Conservation (phyloP, 2,888 invertebrate genomes). For the Leptopilina myrica region DNA sequence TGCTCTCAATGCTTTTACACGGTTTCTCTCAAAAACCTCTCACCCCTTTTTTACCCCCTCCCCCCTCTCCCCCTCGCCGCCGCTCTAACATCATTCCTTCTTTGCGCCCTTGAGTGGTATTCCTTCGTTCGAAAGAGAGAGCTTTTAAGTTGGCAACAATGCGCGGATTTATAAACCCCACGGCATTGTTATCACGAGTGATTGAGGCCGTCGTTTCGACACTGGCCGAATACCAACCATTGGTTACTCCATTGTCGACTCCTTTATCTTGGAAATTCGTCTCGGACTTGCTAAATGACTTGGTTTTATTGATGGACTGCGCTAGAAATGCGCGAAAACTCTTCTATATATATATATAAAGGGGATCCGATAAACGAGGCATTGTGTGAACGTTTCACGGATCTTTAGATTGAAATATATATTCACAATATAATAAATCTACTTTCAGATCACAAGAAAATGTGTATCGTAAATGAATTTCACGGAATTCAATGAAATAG, state of each 20-base stretch:
- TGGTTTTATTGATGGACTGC: conserved; percentile 74
- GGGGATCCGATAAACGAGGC: conserved; percentile 54
- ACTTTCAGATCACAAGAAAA: not conserved
- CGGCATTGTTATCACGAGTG: conserved; percentile 75
- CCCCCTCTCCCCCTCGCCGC: not conserved
- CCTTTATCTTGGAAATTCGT: conserved; percentile 76
- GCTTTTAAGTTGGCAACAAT: conserved; percentile 76
- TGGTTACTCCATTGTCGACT: conserved; percentile 72
- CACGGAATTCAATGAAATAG: too few species aligned
- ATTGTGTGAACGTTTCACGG: conserved; percentile 51
- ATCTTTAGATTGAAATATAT: not conserved
- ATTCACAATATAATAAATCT: not conserved
- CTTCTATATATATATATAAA: not conserved
- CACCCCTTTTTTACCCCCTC: too few species aligned
- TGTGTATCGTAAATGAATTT: too few species aligned
- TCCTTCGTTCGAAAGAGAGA: conserved; percentile 48
- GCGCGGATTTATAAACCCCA: conserved; percentile 75
- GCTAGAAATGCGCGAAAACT: conserved; percentile 54
- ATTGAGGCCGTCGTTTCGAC: conserved; percentile 74
- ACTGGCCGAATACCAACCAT: conserved; percentile 76
- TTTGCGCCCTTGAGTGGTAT: conserved; percentile 58
- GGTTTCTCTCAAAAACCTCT: conserved; percentile 55
- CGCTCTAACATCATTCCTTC: conserved; percentile 46
- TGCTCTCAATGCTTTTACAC: conserved; percentile 75
- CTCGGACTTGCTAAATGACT: conserved; percentile 72